Evolutionary conservation across 2,113 vertebrate genomes (phyloP), one percentile per base, ranked within the genome.

Genomic region (Galemys pyrenaicus): DNA sequence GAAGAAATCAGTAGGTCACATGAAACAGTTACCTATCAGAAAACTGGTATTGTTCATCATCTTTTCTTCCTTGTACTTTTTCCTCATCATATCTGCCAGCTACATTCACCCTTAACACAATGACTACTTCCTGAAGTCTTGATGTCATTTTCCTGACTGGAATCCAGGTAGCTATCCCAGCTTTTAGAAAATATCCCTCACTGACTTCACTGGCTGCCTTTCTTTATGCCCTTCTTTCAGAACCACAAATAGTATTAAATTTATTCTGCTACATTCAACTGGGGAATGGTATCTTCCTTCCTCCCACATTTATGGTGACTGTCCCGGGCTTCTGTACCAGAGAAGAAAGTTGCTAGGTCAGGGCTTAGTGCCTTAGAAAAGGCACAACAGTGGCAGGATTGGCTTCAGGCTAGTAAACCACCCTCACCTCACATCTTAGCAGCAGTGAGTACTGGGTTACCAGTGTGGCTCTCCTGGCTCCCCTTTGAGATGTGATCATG

Each of bases 81-180:
- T 81, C 28, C 19, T 88, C 24, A 28, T 56, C 2, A 3, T 83
- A 24, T 79, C 58, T 92, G 15, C 79, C 28, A 92, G 20, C 70
- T 26, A 74, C 22, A 68, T 28, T 71, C 6, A 16, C 12, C 32
- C n/a, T 94, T 39, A 84, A 62, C 41, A 90, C 7, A 56, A 68
- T 67, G 19, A 64, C 79, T 44, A 87, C 62, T 80, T 87, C 37
- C 28, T 77, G 51, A 90, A 83, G 71, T 89, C 65, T 12, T 82
- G 7, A 39, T 46, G n/a, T 28, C 19, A n/a, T 88, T 97, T 88
- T 49, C 28, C 81, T 94, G 46, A 68, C 28, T 95, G 39, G 32
- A 19, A 85, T 82, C 24, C n/a, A 26, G 67, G 74, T 80, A 39
- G 28, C 64, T 84, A 46, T 20, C 11, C 6, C 6, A 68, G n/a